A percentile compares a stretch with the other conserved stretches of the same genome.
Evolutionary conservation across 1,140 invertebrate genomes (phyloP).

Genomic region (Pachyrhynchus sulphureomaculatus): DNA sequence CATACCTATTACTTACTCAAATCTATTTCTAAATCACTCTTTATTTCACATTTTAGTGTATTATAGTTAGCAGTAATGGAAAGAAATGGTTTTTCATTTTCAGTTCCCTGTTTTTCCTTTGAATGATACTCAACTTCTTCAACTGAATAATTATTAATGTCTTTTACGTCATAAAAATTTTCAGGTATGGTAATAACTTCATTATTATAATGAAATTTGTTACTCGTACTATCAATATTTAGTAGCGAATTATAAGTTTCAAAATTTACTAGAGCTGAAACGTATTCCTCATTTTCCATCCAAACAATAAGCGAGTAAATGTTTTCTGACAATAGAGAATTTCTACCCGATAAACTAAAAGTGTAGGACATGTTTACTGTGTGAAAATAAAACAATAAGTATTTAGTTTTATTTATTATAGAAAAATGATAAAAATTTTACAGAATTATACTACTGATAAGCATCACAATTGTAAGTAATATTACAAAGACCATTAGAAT

Average conservation of each 20-base stretch:
- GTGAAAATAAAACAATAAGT: too few species aligned
- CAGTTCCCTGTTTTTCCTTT: too few species aligned
- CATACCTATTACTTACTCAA: constrained; percentile 28
- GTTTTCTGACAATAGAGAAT: too few species aligned
- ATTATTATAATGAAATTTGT: constrained; percentile 8
- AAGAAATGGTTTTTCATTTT: too few species aligned
- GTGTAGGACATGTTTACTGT: too few species aligned
- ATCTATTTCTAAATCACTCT: constrained; percentile 27
- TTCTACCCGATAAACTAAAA: too few species aligned
- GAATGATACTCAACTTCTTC: too few species aligned
- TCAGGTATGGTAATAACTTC: constrained; percentile 28
- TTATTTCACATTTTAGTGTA: constrained; percentile 34
- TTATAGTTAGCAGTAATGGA: constrained; percentile 33
- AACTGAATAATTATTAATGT: constrained; percentile 32
- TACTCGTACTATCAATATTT: not conserved
- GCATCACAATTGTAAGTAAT: constrained; percentile 20
- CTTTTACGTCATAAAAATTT: constrained; percentile 32
- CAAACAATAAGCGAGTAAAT: too few species aligned
- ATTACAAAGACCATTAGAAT: not conserved
- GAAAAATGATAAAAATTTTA: constrained; percentile 32
- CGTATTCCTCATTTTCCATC: too few species aligned
- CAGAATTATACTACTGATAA: constrained; percentile 14
- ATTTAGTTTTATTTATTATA: too few species aligned
- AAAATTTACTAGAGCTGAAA: not conserved
- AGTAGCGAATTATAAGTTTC: not conserved